Evolutionary conservation across 2,113 vertebrate species (phyloP).

Genomic region (Bos indicus): DNA sequence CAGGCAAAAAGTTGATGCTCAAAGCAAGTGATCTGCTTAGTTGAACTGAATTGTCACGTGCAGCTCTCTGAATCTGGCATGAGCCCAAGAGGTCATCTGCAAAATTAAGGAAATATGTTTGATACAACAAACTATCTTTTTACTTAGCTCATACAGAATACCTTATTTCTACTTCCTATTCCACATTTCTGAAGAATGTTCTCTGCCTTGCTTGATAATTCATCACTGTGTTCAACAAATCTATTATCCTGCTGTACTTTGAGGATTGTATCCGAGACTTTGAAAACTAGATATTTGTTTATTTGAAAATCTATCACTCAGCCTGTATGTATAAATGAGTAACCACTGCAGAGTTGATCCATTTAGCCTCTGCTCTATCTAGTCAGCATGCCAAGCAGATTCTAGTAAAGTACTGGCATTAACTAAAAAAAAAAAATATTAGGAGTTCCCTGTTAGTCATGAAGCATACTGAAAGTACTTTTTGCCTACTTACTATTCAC

Average conservation of each 20-base stretch:
- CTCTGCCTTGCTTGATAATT: background rate
- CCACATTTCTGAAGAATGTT: background rate
- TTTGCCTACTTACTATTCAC: background rate
- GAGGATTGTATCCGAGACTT: background rate
- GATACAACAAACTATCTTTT: background rate
- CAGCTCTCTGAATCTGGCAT: background rate
- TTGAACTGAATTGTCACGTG: background rate
- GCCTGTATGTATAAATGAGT: background rate
- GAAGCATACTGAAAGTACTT: background rate
- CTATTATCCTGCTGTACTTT: background rate
- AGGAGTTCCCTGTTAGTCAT: background rate
- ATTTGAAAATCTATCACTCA: background rate
- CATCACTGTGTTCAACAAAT: background rate
- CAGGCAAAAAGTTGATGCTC: background rate
- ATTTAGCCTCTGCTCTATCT: background rate
- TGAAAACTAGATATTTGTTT: background rate
- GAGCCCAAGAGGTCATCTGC: background rate
- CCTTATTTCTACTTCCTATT: background rate
- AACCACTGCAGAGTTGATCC: background rate
- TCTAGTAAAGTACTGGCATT: background rate
- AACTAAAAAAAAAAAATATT: background rate
- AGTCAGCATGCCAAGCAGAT: background rate
- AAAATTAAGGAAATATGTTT: background rate
- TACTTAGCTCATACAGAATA: background rate
- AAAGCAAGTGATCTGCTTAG: background rate